Evolutionary conservation across 2,888 invertebrate species (phyloP).

Genomic region (Oxystoma pomonae): DNA sequence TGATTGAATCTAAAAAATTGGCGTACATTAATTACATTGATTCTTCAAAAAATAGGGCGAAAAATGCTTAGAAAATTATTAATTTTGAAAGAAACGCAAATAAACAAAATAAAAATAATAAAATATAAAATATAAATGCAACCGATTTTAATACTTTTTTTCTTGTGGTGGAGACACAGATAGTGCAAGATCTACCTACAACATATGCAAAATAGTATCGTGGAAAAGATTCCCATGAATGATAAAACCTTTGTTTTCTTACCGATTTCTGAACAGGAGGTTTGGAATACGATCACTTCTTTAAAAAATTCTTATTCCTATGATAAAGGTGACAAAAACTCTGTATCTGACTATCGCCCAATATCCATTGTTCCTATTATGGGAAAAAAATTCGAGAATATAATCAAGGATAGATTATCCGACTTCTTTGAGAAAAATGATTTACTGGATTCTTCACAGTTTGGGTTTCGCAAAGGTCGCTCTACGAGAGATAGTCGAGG

Average conservation of each 20-base stretch:
- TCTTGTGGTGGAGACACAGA: background rate
- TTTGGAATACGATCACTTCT: background rate
- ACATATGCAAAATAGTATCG: background rate
- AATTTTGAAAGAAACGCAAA: background rate
- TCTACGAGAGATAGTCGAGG: slow-evolving; percentile 10
- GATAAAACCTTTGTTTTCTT: background rate
- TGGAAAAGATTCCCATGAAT: background rate
- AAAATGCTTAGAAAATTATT: background rate
- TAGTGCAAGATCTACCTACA: background rate
- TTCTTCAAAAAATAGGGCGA: background rate
- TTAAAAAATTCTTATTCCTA: background rate
- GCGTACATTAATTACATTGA: background rate
- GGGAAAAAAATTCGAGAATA: slow-evolving; percentile 12
- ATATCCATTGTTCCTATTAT: slow-evolving; percentile 10
- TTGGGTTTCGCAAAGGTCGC: slow-evolving; percentile 10
- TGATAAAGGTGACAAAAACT: slow-evolving; percentile 5
- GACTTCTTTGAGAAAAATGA: slow-evolving; percentile 7
- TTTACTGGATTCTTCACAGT: slow-evolving; percentile 6
- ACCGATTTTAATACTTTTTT: background rate
- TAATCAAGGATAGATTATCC: slow-evolving; percentile 12
- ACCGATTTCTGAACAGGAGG: background rate
- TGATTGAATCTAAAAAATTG: background rate
- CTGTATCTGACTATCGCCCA: slow-evolving; percentile 9
- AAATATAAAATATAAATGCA: background rate
- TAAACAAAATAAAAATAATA: background rate